Evolutionary conservation across 2,888 invertebrate species (phyloP), one percentile per base, ranked within the genome.

Genomic region (Phania funesta): DNA sequence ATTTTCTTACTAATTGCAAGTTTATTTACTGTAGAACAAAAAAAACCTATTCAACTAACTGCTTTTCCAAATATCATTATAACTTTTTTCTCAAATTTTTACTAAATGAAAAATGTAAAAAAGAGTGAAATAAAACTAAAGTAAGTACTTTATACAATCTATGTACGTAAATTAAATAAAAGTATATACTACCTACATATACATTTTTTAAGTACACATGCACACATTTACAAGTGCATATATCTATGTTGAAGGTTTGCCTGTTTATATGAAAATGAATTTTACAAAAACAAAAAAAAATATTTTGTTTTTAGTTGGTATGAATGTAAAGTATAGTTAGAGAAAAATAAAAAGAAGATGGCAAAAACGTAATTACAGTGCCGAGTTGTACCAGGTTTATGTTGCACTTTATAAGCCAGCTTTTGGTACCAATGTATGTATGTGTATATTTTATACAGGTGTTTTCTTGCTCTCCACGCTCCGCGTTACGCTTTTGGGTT

Each of bases 141-240:
- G 65, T 65, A 56, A n/a, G 54, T 65, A 56, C 46, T 67, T 58
- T 67, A 58, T 58, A 32, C 67, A 76, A 67, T 67, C 22, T 48
- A 67, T 24, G 35, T 56, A 46, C 26, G 29, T 58, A 48, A 76
- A 76, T 76, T 67, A 67, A 76, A 76, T 41, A 48, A 67, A 60
- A 67, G 50, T 67, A 32, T 50, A 41, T 48, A 24, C 26, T 8
- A 24, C 26, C 48, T n/a, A n/a, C n/a, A n/a, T n/a, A n/a, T n/a
- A n/a, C n/a, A n/a, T n/a, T n/a, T n/a, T n/a, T n/a, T n/a, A n/a
- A n/a, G n/a, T n/a, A n/a, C n/a, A n/a, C n/a, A n/a, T n/a, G n/a
- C n/a, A n/a, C n/a, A 18, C 22, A 11, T 73, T 26, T 48, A 26
- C n/a, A 29, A 70, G 13, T 35, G 32, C 71, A 16, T 9, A 48